phyloP scores from a whole-genome alignment of 2,888 invertebrate genomes.

The Euspilapteryx auroguttella region DNA sequence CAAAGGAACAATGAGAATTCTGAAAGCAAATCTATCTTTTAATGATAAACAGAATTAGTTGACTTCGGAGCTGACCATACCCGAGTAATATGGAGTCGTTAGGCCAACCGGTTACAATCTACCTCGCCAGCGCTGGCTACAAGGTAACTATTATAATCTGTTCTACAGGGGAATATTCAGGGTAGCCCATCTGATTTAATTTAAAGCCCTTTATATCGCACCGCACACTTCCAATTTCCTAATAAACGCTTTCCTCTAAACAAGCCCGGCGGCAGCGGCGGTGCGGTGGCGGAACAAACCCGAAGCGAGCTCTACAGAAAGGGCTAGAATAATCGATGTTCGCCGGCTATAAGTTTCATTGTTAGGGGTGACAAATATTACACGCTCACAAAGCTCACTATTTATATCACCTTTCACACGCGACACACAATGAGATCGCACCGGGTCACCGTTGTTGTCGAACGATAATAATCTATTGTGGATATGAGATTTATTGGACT shows the following conservation, averaged over 20 bases:
- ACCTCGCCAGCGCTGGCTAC: too few relatives aligned
- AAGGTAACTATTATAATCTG: too few relatives aligned
- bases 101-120: conserved; percentile 12
- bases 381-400: conserved; percentile 11
- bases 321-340: conserved; percentile 27
- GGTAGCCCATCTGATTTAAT: conserved; percentile 47
- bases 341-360: conserved; percentile 19
- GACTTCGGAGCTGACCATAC: conserved; percentile 14
- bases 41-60: too few relatives aligned
- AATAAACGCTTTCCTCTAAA: conserved; percentile 34
- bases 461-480: too few relatives aligned
- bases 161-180: conserved; percentile 33
- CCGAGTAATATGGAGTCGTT: conserved; percentile 15
- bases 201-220: conserved; percentile 43
- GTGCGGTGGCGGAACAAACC: conserved; percentile 41
- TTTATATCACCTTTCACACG: too few relatives aligned
- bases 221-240: conserved; percentile 41
- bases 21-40: too few relatives aligned
- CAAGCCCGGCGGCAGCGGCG: conserved; percentile 19
- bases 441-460: too few relatives aligned
- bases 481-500: too few relatives aligned
- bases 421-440: too few relatives aligned
- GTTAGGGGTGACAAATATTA: conserved; percentile 26
- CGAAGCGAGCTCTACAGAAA: conserved; percentile 20
- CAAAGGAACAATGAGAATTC: too few relatives aligned